These are phyloP conservation scores for Mus pahari DNA, from an alignment of 2,113 vertebrate species.

Conservation along the genomic window DNA sequence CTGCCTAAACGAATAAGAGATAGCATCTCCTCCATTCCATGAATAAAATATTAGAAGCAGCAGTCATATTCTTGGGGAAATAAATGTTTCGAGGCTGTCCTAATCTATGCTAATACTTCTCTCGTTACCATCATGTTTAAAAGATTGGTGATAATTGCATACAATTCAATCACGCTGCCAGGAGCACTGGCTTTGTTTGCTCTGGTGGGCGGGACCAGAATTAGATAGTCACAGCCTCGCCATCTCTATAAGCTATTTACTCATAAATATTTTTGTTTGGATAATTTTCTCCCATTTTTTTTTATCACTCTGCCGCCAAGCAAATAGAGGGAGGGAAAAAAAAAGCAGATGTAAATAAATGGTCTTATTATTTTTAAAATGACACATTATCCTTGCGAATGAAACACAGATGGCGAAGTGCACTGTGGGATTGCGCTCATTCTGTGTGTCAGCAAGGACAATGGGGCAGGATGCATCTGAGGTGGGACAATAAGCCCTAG, in stretches of 20 bases:
- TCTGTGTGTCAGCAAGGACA: not conserved
- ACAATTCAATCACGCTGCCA: conserved; percentile 62
- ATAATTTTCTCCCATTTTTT: conserved; percentile 72
- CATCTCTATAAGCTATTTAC: conserved; percentile 74
- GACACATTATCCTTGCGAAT: conserved; percentile 57
- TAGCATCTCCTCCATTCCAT: not conserved
- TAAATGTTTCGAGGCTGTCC: conserved; percentile 49
- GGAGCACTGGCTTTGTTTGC: conserved; percentile 55
- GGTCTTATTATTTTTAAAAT: conserved; percentile 64
- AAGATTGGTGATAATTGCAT: conserved; percentile 73
- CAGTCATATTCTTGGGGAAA: not conserved
- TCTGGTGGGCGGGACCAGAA: conserved; percentile 52
- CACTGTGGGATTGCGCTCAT: not conserved
- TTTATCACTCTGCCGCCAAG: conserved; percentile 67
- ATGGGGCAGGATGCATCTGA: not conserved
- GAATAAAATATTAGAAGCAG: conserved; percentile 52
- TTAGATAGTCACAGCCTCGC: conserved; percentile 59
- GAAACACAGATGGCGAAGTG: conserved; percentile 46
- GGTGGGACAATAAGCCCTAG: not conserved
- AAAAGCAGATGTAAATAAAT: conserved; percentile 63
- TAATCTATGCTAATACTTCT: conserved; percentile 71
- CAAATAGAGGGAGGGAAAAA: conserved; percentile 22
- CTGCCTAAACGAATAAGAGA: conserved; percentile 4
- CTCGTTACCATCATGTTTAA: conserved; percentile 71
- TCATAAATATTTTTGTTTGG: conserved; percentile 78